phyloP scores from a whole-genome alignment of 2,888 invertebrate species.

The Sphinx pinastri region DNA sequence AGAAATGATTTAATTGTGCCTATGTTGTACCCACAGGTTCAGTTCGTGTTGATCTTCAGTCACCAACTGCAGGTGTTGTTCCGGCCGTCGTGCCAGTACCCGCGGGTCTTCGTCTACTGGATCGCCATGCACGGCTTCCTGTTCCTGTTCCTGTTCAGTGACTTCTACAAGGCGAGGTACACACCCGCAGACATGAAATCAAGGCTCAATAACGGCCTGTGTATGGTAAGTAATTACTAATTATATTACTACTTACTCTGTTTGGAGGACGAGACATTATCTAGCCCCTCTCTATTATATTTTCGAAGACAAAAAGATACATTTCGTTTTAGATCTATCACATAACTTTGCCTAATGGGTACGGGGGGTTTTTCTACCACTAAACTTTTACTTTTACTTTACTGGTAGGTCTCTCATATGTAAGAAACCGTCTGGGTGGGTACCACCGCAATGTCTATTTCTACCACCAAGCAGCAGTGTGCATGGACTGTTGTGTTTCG shows the following conservation, averaged over 20 bases:
- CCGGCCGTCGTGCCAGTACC: constrained; percentile 96
- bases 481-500: too few relatives aligned
- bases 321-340: too few relatives aligned
- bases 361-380: too few relatives aligned
- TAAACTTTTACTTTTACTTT: too few relatives aligned
- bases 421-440: too few relatives aligned
- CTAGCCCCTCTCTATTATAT: too few relatives aligned
- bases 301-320: too few relatives aligned
- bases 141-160: constrained; percentile 96
- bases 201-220: constrained; percentile 72
- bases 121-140: constrained; percentile 97
- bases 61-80: constrained; percentile 96
- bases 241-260: not conserved
- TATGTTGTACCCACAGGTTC: constrained; percentile 85
- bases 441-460: too few relatives aligned
- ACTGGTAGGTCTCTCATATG: too few relatives aligned
- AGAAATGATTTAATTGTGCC: not conserved
- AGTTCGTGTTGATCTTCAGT: constrained; percentile 95
- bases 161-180: constrained; percentile 96
- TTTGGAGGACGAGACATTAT: not conserved
- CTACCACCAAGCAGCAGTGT: too few relatives aligned
- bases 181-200: constrained; percentile 67
- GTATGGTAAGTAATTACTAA: constrained; percentile 87
- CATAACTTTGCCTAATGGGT: too few relatives aligned
- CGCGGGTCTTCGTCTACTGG: constrained; percentile 95